Evolutionary conservation across 1,140 invertebrate genomes (phyloP), one percentile per base, ranked within the genome.

Genomic region (Drosophila biarmipes): DNA sequence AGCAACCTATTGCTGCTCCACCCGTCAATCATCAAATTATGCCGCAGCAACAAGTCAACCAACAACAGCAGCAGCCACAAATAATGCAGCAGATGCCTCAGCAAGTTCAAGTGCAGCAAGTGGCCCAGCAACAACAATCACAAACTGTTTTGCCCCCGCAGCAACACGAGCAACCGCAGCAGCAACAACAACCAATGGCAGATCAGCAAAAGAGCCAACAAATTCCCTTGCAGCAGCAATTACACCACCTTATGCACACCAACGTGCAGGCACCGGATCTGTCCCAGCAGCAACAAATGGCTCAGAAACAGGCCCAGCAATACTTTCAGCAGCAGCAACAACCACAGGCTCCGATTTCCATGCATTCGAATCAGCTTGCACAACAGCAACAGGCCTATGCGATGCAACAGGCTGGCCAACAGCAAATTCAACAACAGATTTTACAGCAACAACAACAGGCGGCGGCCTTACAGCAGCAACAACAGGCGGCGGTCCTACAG

Each of bases 111-210:
- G 55, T 80, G 14, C 68, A 80, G 12, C 59, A 37, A 58, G 68
- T 54, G 17, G 42, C 7, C 34, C 58, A 59, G 37, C 64, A 69
- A 17, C 76, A 77, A 37, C 57, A 52, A 10, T 52, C 56, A 6
- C 72, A 64, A 42, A 24, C 49, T 1, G 62, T 75, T 2, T 31
- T 67, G 42, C 52, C 45, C 0, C 45, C 45, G 14, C 45, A 94
- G 56, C 93, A 89, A 24, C 85, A 80, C n/a, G 76, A 85, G 35
- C 92, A 92, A n/a, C n/a, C n/a, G 49, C 90, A 91, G 57, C 78
- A 93, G 29, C 90, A 93, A 31, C 93, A 93, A 49, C 92, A 90
- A 19, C 49, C 58, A 31, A 2, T 63, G 19, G 19, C n/a, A 19
- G 69, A 66, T 35, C 64, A 55, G 19, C 63, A 76, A 45, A 40